phyloP scores from a whole-genome alignment of 2,888 invertebrate species.

The Microctonus hyperodae region DNA sequence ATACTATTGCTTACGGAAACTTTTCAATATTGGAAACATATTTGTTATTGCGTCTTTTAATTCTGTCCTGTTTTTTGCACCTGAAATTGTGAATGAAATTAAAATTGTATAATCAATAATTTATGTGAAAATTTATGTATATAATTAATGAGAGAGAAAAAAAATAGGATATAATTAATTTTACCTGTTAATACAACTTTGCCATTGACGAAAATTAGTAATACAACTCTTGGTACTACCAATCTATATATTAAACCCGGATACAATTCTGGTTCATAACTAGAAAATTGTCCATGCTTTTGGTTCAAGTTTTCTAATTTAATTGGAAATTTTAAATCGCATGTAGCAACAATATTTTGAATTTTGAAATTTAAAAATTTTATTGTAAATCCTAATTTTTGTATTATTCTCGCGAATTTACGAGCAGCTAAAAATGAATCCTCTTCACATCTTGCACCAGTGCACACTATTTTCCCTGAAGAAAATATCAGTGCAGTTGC shows the following conservation, averaged over 20 bases:
- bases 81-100: conserved; percentile 63
- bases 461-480: conserved; percentile 84
- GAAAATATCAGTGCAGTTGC: conserved; percentile 79
- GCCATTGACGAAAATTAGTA: conserved; percentile 98
- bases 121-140: background rate
- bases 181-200: conserved; percentile 93
- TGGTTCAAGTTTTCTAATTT: conserved; percentile 77
- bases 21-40: conserved; percentile 93
- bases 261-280: conserved; percentile 98
- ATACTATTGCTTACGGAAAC: conserved; percentile 83
- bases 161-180: background rate
- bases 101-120: conserved; percentile 12
- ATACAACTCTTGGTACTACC: conserved; percentile 94
- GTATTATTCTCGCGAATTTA: conserved; percentile 83
- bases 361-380: conserved; percentile 81
- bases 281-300: conserved; percentile 81
- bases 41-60: conserved; percentile 93
- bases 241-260: conserved; percentile 98
- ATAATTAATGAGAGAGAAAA: conserved; percentile 2
- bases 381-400: conserved; percentile 80
- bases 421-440: conserved; percentile 79
- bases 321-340: conserved; percentile 76
- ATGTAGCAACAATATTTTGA: conserved; percentile 75
- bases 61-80: conserved; percentile 90
- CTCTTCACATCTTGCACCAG: conserved; percentile 80